phyloP scores from a whole-genome alignment of 2,888 invertebrate genomes.

The Lobophora halterata region DNA sequence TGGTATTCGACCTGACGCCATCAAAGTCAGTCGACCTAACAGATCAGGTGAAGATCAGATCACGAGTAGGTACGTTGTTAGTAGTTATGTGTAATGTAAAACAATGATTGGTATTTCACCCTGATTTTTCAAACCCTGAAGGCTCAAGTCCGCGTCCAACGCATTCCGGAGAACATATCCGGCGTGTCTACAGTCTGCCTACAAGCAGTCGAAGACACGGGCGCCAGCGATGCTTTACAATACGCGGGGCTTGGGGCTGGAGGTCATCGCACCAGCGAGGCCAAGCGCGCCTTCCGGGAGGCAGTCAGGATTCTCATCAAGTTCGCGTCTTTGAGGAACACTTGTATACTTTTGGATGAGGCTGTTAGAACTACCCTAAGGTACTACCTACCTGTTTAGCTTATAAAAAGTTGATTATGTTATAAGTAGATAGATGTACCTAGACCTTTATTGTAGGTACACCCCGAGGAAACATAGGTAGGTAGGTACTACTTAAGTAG shows the following conservation, averaged over 20 bases:
- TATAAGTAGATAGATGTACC: too few species aligned
- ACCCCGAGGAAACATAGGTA: too few species aligned
- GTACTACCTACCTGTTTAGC: constrained; percentile 25
- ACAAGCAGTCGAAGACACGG: constrained; percentile 59
- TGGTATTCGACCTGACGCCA: too few species aligned
- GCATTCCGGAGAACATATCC: constrained; percentile 66
- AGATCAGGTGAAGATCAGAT: too few species aligned
- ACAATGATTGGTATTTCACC: too few species aligned
- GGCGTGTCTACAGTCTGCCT: constrained; percentile 64
- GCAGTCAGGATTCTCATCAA: constrained; percentile 67
- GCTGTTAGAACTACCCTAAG: constrained; percentile 64
- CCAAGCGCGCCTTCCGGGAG: constrained; percentile 66
- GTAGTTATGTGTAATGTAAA: too few species aligned
- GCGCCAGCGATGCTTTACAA: constrained; percentile 52
- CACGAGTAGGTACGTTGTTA: too few species aligned
- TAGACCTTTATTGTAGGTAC: too few species aligned
- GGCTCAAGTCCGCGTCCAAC: constrained; percentile 69
- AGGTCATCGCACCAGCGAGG: constrained; percentile 66
- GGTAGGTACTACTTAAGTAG: too few species aligned
- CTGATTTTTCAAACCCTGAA: background rate
- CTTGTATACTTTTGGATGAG: constrained; percentile 60
- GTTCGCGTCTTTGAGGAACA: constrained; percentile 72
- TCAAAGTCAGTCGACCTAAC: too few species aligned
- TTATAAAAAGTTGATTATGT: too few species aligned
- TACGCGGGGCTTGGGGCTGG: constrained; percentile 69